Percentiles rank a stretch among this genome's conserved stretches.
These are phyloP conservation scores for Agrochola litura DNA, from an alignment of 2,888 invertebrate species.

Conservation along the genomic window DNA sequence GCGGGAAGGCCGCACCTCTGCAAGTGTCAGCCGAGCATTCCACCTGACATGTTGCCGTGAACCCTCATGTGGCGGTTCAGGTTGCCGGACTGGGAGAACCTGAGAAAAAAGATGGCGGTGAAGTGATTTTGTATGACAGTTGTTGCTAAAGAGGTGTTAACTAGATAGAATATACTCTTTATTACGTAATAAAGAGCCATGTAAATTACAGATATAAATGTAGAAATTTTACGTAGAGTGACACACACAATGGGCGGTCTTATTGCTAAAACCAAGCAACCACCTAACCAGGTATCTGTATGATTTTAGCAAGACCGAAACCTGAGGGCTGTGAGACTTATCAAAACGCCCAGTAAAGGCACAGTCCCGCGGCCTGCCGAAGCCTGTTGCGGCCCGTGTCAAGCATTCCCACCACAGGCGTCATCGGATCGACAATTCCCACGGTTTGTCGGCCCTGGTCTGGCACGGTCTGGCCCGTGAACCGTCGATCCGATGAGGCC, in stretches of 20 bases:
- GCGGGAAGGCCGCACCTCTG: conserved; percentile 77
- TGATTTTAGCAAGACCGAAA: not conserved
- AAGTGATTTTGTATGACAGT: not conserved
- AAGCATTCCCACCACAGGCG: too few relatives aligned
- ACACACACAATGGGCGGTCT: too few relatives aligned
- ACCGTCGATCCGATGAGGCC: too few relatives aligned
- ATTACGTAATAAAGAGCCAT: too few relatives aligned
- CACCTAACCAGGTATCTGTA: not conserved
- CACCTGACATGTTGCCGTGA: conserved; percentile 93
- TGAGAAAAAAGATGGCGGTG: conserved; percentile 68
- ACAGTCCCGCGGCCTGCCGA: too few relatives aligned
- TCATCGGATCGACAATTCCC: too few relatives aligned
- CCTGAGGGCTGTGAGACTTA: not conserved
- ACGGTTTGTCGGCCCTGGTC: too few relatives aligned
- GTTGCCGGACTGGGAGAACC: conserved; percentile 99
- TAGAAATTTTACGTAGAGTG: too few relatives aligned
- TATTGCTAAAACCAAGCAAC: not conserved
- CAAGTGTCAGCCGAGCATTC: conserved; percentile 91
- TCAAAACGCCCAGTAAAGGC: not conserved
- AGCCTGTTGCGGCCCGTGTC: too few relatives aligned
- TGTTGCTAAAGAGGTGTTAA: not conserved
- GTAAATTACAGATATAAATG: too few relatives aligned
- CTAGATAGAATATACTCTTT: too few relatives aligned
- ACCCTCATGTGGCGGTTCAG: conserved; percentile 99
- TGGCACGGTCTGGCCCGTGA: too few relatives aligned